Evolutionary conservation across 2,888 invertebrate species (phyloP), one percentile per base, ranked within the genome.

Genomic region (Panorpa germanica): DNA sequence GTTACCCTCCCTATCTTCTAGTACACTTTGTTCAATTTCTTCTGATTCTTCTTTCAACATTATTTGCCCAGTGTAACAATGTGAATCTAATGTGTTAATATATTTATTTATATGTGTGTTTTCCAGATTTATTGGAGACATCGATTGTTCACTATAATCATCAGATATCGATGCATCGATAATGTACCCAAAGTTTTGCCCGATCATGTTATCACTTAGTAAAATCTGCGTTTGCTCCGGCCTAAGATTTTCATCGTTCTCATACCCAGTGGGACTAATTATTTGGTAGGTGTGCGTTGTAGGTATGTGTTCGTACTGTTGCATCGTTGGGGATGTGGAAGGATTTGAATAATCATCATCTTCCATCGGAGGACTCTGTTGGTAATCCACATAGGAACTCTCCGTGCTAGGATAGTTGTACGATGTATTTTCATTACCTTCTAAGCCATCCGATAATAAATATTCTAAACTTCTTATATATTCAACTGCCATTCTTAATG

Each of bases 401-500:
- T 21, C 32, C 7, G 36, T 37, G 8, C 34, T 34, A 10, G 36
- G 32, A 29, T 37, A 35, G 20, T 29, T 31, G 19, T 30, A 24
- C 3, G 47, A 40, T 24, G 45, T 45, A 38, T 59, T 61, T 45
- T 57, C 61, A 46, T 65, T 65, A 20, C 59, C 48, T 2, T 49
- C 49, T 38, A 66, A 65, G 3, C 74, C 72, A 30, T 73, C 67
- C 16, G 73, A 70, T 5, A 86, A 50, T 22, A 86, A 50, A 41
- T 66, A 67, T 48, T 86, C 81, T 29, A 88, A 55, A 37, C 77
- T 80, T 37, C 78, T 57, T 38, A 88, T 88, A 45, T 88, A 88
- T 45, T 86, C 85, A 1, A 88, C 83, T 5, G 86, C 88, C 74
- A 85, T 83, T 27, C 82, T 63, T 23, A 88, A 52, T 0, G 88